Conservation (phyloP, 2,888 invertebrate species). For the Volucella inanis region DNA sequence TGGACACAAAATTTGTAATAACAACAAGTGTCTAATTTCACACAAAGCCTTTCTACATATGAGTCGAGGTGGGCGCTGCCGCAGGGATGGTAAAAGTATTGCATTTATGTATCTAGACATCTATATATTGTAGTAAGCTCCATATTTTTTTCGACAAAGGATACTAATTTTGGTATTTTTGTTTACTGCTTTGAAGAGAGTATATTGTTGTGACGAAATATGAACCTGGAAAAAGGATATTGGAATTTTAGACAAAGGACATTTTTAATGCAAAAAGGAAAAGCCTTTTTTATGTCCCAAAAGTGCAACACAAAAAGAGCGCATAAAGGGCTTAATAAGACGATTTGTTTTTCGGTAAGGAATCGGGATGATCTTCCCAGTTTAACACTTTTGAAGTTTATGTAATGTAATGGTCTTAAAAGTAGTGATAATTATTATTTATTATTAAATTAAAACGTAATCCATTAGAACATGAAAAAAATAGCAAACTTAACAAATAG, state of each 20-base stretch:
- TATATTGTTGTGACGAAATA: conserved; percentile 58
- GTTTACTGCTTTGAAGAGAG: conserved; percentile 55
- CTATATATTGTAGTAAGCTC: not conserved
- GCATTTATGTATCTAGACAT: not conserved
- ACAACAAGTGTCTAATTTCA: conserved; percentile 59
- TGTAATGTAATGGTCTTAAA: not conserved
- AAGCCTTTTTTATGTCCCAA: not conserved
- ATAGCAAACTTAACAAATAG: too few relatives aligned
- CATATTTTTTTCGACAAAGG: conserved; percentile 33
- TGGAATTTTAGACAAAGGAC: not conserved
- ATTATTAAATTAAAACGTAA: too few relatives aligned
- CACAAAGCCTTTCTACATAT: conserved; percentile 40
- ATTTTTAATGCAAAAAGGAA: not conserved
- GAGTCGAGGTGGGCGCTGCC: conserved; percentile 23
- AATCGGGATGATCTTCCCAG: conserved; percentile 51
- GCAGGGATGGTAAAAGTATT: not conserved
- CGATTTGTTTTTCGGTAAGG: conserved; percentile 47
- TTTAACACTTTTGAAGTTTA: conserved; percentile 57
- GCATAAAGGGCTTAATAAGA: conserved; percentile 38
- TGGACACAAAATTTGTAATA: not conserved
- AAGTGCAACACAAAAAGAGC: conserved; percentile 7
- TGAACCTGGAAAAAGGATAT: conserved; percentile 22
- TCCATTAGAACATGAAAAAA: too few relatives aligned
- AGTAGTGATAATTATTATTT: too few relatives aligned
- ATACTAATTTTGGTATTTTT: conserved; percentile 65